Evolutionary conservation across 2,888 invertebrate species (phyloP), one percentile per base, ranked within the genome.

Genomic region (Stenoptilia bipunctidactyla): DNA sequence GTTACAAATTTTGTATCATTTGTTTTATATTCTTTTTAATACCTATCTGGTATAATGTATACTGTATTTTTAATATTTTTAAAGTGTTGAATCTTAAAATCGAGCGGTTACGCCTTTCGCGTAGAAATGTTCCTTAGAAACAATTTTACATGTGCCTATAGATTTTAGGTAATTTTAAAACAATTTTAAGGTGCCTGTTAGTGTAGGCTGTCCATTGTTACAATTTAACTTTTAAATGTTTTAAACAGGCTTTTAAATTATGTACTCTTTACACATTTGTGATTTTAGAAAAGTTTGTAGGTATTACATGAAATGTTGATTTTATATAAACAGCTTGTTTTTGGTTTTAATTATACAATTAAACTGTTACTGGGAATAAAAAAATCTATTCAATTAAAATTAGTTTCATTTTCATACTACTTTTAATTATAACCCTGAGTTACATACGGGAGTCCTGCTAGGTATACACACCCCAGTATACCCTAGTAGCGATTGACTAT

Each of bases 121-220:
- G 68, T 71, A 71, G 68, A 43, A 44, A 58, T 63, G 61, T 66
- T 67, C 53, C 55, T 55, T 69, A 65, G 65, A 60, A 45, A 56
- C 55, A 55, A 48, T 47, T 52, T 51, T 51, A 51, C 48, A 49
- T 43, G 62, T 63, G 64, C 55, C 67, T 66, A 51, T 56, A 64
- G 41, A 20, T 58, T 53, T 54, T 51, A 58, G 60, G 59, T 52
- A 54, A 61, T 14, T 72, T 72, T 76, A 72, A 66, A 71, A 54
- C 42, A 37, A 58, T 62, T 72, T 69, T 63, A 67, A 62, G 50
- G 53, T 59, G 62, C 63, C 65, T 63, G 46, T 46, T 47, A 47
- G 46, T 13, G 42, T 48, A 56, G 52, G 48, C 49, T 46, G 41
- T 41, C 44, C 25, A 13, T 42, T 12, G 30, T 30, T 30, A 30